phyloP scores from a whole-genome alignment of 37 sponge, comb jelly and placozoan genomes.

The Haliclona indistincta region DNA sequence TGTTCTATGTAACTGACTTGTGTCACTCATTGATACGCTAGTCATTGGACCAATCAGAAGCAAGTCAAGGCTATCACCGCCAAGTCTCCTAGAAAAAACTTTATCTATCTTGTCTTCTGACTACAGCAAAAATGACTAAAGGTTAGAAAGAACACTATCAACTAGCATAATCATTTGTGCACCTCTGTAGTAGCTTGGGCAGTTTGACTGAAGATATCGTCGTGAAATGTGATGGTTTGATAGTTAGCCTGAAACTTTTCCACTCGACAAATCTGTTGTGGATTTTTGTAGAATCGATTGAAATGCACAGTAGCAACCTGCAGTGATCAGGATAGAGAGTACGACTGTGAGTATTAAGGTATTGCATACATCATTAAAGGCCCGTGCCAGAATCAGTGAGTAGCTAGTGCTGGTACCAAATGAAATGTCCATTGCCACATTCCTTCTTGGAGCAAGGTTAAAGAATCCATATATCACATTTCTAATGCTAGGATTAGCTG shows the following conservation, averaged over 20 bases:
- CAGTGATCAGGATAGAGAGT: background rate
- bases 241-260: constrained; percentile 8
- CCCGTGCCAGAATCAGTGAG: constrained; percentile 31
- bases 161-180: background rate
- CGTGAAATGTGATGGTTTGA: constrained; percentile 2
- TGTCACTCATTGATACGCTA: constrained; percentile 20
- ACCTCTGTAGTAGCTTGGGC: constrained; percentile 7
- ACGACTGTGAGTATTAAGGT: background rate
- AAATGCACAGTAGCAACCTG: background rate
- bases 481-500: too few relatives aligned
- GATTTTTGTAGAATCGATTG: background rate
- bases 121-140: too few relatives aligned
- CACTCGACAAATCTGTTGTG: background rate
- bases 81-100: background rate
- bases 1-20: constrained; percentile 6
- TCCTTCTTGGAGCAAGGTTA: background rate
- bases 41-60: constrained; percentile 39
- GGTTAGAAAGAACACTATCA: background rate
- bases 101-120: background rate
- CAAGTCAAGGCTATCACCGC: constrained; percentile 4
- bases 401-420: constrained; percentile 25
- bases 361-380: constrained; percentile 20
- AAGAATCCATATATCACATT: constrained; percentile 6
- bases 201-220: constrained; percentile 5
- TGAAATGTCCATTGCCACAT: constrained; percentile 38